Evolutionary conservation across 2,888 invertebrate genomes (phyloP), one percentile per base, ranked within the genome.

Genomic region (Eupithecia abbreviata): DNA sequence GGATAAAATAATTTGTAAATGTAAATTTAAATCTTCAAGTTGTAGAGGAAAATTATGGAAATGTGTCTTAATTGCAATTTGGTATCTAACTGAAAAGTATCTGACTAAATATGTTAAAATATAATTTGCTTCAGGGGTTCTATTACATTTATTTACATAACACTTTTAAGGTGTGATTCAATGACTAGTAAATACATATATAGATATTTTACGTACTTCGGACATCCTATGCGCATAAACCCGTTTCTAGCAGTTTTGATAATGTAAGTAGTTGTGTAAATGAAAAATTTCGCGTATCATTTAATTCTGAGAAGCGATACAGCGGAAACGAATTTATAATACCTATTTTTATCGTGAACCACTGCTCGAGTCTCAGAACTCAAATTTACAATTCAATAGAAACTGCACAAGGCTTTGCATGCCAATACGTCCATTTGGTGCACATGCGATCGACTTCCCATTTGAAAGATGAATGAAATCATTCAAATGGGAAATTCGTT

Each of bases 381-480:
- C 87, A 91, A 92, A 93, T 93, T 92, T 93, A 92, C 93, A 94
- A 93, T 94, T 93, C 93, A 93, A 93, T 93, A 90, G 92, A 90
- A 90, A 92, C 92, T 91, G 92, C 92, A 92, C 91, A 92, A 92
- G 93, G 92, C 92, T 93, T 93, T 92, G 93, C 93, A 93, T 93
- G 92, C 91, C 93, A 92, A 93, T 93, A 92, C 92, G 92, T 92
- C 92, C 91, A 92, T 92, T 92, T 92, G 91, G 89, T 89, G 90
- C 92, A 90, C 90, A 93, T 90, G 89, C 91, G 92, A 93, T 92
- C 92, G 90, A 92, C 90, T 91, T 91, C 89, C 90, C 87, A 90
- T 92, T 92, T 90, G 89, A 92, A 92, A 91, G 91, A 92, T 91
- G 92, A 92, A 93, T 92, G 91, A 91, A 93, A 92, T 92, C 91